These are phyloP conservation scores for Volucella inanis DNA, from an alignment of 2,888 invertebrate genomes.

Conservation along the genomic window DNA sequence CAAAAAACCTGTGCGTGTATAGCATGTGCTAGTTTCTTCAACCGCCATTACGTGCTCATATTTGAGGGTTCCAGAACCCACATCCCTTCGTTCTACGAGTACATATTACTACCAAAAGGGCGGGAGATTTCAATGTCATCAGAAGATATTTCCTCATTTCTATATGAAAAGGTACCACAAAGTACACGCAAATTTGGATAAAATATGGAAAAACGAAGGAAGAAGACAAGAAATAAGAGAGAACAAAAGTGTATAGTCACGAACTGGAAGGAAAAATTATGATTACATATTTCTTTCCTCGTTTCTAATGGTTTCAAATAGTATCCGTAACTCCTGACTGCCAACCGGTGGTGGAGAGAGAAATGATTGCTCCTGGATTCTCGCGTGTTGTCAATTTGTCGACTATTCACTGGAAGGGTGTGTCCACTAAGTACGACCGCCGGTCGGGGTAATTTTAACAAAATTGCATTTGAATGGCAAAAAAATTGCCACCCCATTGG, in stretches of 20 bases:
- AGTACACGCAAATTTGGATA: constrained; percentile 59
- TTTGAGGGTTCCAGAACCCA: constrained; percentile 39
- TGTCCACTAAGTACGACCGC: constrained; percentile 1
- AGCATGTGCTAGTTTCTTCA: constrained; percentile 43
- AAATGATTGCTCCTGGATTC: constrained; percentile 49
- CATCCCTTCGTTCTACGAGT: constrained; percentile 9
- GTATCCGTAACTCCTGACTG: background rate
- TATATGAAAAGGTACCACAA: constrained; percentile 27
- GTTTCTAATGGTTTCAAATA: background rate
- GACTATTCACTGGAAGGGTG: constrained; percentile 49
- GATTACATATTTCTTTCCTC: constrained; percentile 44
- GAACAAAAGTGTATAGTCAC: constrained; percentile 47
- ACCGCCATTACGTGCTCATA: constrained; percentile 62
- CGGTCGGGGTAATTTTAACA: constrained; percentile 34
- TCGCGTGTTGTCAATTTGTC: constrained; percentile 74
- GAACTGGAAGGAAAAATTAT: constrained; percentile 57
- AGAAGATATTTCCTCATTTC: constrained; percentile 46
- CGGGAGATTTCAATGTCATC: constrained; percentile 68
- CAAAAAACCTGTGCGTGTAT: constrained; percentile 2
- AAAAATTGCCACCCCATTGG: constrained; percentile 35
- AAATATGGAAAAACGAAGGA: constrained; percentile 15
- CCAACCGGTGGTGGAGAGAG: background rate
- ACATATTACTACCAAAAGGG: background rate
- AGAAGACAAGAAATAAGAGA: background rate
- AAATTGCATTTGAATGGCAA: constrained; percentile 73